Percentiles rank a stretch among this genome's conserved stretches.
These are phyloP conservation scores for Ditula angustiorana DNA, from an alignment of 2,888 invertebrate species.

Conservation along the genomic window DNA sequence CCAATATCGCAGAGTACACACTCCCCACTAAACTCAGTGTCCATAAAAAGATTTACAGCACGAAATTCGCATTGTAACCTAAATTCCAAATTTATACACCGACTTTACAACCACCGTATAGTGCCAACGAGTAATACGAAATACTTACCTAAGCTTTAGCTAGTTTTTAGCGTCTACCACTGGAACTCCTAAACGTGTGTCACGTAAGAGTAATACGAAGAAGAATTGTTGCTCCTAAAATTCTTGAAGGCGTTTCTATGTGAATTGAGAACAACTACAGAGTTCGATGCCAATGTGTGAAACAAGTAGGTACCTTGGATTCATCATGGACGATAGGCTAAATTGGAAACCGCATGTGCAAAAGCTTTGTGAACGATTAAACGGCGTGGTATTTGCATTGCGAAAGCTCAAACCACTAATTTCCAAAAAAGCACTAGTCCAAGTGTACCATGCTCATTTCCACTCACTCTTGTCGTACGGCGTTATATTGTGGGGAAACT, in stretches of 20 bases:
- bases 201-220: neutral
- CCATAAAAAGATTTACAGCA: constrained; percentile 24
- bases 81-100: constrained; percentile 24
- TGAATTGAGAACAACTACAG: constrained; percentile 5
- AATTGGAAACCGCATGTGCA: too few species aligned
- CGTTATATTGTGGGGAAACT: too few species aligned
- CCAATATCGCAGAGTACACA: constrained; percentile 14
- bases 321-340: too few species aligned
- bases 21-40: constrained; percentile 5
- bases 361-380: too few species aligned
- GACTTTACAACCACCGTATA: constrained; percentile 12
- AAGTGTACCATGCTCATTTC: too few species aligned
- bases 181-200: neutral
- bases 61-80: constrained; percentile 28
- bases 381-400: too few species aligned
- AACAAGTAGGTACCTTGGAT: too few species aligned
- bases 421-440: too few species aligned
- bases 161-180: neutral
- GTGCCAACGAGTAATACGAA: constrained; percentile 10
- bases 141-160: neutral
- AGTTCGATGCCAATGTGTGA: too few species aligned
- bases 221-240: constrained; percentile 13
- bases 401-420: too few species aligned
- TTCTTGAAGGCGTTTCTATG: constrained; percentile 14
- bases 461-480: too few species aligned